Conservation (phyloP, 2,888 invertebrate genomes). For the Dryadula phaetusa region DNA sequence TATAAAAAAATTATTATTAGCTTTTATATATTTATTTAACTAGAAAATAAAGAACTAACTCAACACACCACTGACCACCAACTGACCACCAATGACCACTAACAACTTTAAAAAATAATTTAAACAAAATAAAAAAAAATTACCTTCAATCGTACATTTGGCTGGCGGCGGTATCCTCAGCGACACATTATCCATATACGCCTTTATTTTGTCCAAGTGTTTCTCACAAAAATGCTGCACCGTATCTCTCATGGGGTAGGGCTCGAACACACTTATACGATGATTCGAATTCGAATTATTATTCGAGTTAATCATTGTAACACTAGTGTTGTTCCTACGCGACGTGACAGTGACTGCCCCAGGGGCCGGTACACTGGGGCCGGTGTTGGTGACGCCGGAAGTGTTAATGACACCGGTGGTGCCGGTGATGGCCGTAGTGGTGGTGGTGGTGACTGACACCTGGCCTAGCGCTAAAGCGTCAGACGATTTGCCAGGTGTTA, state of each 20-base stretch:
- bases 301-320: constrained; percentile 87
- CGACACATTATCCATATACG: constrained; percentile 94
- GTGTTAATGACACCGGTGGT: constrained; percentile 39
- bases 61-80: too few species aligned
- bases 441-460: constrained; percentile 58
- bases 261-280: constrained; percentile 94
- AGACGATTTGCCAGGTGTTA: constrained; percentile 69
- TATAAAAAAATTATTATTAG: too few species aligned
- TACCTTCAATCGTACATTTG: constrained; percentile 96
- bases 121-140: constrained; percentile 47
- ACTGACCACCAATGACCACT: too few species aligned
- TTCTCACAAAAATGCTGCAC: constrained; percentile 98
- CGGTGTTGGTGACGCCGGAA: too few species aligned
- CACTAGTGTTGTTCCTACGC: constrained; percentile 89
- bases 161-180: constrained; percentile 94
- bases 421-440: constrained; percentile 48
- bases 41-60: too few species aligned
- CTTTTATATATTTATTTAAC: too few species aligned
- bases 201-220: constrained; percentile 95
- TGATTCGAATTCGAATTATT: constrained; percentile 76
- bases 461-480: constrained; percentile 73
- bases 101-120: not conserved
- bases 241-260: constrained; percentile 95
- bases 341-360: constrained; percentile 87
- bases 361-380: constrained; percentile 61